Conservation (phyloP, 2,888 invertebrate genomes). For the Ariolimax columbianus region DNA sequence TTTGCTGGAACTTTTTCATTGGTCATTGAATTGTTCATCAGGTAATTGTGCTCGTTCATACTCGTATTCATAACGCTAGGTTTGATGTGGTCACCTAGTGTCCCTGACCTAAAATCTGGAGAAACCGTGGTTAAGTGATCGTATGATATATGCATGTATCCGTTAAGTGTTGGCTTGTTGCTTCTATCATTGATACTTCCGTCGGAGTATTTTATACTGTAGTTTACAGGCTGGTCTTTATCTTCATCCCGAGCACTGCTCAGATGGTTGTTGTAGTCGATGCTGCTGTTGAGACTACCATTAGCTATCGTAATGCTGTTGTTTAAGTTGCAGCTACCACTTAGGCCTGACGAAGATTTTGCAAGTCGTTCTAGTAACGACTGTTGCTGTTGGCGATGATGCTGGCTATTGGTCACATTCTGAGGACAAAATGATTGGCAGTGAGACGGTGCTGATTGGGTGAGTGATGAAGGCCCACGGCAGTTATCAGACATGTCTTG, state of each 20-base stretch:
- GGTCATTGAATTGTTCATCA: constrained; percentile 1
- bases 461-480: constrained; percentile 2
- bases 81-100: neutral
- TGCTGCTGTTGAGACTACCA: neutral
- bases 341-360: constrained; percentile 40
- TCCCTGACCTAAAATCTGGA: neutral
- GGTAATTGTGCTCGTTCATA: neutral
- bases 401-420: neutral
- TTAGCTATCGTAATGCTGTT: constrained; percentile 22
- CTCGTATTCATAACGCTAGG: neutral
- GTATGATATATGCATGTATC: constrained; percentile 2
- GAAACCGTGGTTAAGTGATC: neutral
- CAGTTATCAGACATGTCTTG: constrained; percentile 59
- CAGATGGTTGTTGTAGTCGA: neutral
- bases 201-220: constrained; percentile 66
- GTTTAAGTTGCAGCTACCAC: constrained; percentile 34
- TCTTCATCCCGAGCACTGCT: constrained; percentile 11
- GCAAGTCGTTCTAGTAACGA: constrained; percentile 35
- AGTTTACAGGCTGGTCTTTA: constrained; percentile 70
- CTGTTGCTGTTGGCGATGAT: constrained; percentile 44
- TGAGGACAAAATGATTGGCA: constrained; percentile 33
- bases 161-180: constrained; percentile 1
- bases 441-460: constrained; percentile 53
- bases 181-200: constrained; percentile 35
- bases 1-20: neutral